Conservation (phyloP, 2,113 vertebrate species). For the Suncus etruscus region DNA sequence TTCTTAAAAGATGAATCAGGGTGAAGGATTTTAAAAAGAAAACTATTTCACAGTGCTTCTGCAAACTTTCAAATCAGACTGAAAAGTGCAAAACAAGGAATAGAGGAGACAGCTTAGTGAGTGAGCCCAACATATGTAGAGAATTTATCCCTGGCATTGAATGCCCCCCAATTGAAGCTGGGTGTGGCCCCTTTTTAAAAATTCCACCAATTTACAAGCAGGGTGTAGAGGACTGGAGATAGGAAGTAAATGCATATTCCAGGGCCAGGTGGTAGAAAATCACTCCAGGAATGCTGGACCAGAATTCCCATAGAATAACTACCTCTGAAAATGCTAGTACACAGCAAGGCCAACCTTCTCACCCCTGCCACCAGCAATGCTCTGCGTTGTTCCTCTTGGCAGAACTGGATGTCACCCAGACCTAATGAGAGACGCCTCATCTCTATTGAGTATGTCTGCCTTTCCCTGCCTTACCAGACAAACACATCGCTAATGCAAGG, state of each 20-base stretch:
- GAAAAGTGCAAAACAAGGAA: background rate
- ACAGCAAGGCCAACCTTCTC: background rate
- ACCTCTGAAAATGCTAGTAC: background rate
- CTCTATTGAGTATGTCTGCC: rapidly evolving
- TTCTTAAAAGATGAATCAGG: background rate
- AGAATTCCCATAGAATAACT: background rate
- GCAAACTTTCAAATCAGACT: background rate
- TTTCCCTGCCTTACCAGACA: background rate
- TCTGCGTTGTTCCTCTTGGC: background rate
- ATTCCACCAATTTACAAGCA: background rate
- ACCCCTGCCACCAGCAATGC: background rate
- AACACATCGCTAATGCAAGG: too few species aligned
- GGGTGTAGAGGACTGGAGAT: background rate
- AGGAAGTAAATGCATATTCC: background rate
- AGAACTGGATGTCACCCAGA: background rate
- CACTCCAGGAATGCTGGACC: background rate
- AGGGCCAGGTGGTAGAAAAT: background rate
- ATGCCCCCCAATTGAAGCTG: too few species aligned
- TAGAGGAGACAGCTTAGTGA: too few species aligned
- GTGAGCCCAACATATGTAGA: too few species aligned
- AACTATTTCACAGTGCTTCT: background rate
- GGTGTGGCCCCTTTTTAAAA: too few species aligned
- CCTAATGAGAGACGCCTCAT: rapidly evolving
- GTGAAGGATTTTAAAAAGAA: background rate
- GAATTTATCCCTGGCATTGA: too few species aligned